These are phyloP conservation scores for Pheosia gnoma DNA, from an alignment of 2,888 invertebrate genomes.

Conservation along the genomic window DNA sequence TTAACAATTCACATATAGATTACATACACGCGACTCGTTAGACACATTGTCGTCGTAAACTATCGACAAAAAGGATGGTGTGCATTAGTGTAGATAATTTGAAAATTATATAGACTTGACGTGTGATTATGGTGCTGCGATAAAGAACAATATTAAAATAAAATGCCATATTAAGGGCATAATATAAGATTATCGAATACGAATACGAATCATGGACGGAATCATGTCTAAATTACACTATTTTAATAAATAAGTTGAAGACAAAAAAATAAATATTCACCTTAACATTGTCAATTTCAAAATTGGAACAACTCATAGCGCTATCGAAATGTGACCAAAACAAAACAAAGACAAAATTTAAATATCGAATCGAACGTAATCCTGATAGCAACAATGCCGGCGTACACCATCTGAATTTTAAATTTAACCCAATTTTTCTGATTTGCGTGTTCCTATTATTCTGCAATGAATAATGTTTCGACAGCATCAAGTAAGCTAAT, in stretches of 20 bases:
- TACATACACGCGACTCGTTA: not conserved
- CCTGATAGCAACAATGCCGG: not conserved
- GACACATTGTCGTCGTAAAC: not conserved
- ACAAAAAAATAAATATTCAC: too few species aligned
- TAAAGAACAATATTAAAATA: too few species aligned
- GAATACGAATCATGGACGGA: too few species aligned
- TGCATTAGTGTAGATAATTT: too few species aligned
- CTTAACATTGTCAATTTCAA: too few species aligned
- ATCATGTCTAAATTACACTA: too few species aligned
- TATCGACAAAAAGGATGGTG: not conserved
- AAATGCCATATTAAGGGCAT: too few species aligned
- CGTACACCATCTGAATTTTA: not conserved
- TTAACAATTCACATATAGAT: conserved; percentile 1
- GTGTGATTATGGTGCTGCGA: too few species aligned
- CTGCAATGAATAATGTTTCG: conserved; percentile 8
- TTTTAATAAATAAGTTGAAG: too few species aligned
- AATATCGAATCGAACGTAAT: not conserved
- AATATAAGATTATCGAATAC: too few species aligned
- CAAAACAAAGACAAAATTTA: conserved; percentile 1
- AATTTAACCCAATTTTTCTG: conserved; percentile 1
- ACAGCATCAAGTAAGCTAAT: conserved; percentile 8
- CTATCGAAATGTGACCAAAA: not conserved
- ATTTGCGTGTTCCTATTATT: conserved; percentile 2
- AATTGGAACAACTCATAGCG: too few species aligned
- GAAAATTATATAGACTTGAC: too few species aligned